Conservation (phyloP, 2,113 vertebrate species). For the Bubalus kerabau region DNA sequence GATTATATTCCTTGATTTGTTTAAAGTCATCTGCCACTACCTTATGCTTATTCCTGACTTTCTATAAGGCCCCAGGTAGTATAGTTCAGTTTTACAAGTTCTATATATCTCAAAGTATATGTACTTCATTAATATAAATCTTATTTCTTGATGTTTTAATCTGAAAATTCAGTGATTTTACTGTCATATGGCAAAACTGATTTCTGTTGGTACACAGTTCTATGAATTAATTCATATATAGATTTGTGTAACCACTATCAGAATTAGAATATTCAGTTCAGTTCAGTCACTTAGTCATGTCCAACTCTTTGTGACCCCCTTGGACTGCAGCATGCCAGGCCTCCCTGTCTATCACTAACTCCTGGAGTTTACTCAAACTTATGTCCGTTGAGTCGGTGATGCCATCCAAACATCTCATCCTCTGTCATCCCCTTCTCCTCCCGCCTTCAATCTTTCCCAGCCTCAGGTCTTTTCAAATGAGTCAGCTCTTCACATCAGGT, state of each 20-base stretch:
- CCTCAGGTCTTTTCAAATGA: background rate
- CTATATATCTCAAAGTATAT: background rate
- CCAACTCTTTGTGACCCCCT: background rate
- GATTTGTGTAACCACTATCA: background rate
- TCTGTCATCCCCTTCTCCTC: background rate
- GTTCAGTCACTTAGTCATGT: background rate
- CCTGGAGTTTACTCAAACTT: background rate
- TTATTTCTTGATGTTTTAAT: background rate
- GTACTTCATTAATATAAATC: background rate
- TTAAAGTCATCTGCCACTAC: background rate
- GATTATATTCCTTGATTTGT: conserved; percentile 43
- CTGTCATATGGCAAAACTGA: background rate
- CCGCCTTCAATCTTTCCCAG: background rate
- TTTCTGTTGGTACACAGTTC: background rate
- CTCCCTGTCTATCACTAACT: background rate
- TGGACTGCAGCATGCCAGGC: background rate
- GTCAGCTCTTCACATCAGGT: background rate
- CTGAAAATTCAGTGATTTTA: background rate
- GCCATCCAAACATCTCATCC: background rate
- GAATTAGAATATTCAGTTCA: background rate
- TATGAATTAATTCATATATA: background rate
- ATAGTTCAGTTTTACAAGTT: background rate
- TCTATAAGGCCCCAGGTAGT: background rate
- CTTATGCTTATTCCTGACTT: background rate
- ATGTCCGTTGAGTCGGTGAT: background rate